Evolutionary conservation across 2,888 invertebrate species (phyloP), one percentile per base, ranked within the genome.

Genomic region (Anticlea derivata): DNA sequence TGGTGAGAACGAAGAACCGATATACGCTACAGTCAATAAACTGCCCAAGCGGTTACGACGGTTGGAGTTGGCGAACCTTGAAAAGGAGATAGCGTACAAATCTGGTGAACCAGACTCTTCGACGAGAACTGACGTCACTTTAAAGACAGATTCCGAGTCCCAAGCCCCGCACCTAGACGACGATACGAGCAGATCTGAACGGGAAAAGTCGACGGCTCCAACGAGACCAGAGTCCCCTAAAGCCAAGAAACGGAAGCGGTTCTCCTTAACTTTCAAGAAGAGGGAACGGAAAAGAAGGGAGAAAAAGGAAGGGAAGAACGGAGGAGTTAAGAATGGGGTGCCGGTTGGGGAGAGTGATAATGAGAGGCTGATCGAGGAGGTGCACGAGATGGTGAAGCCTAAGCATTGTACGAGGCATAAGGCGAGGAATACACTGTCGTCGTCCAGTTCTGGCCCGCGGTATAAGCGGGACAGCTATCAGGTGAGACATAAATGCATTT

Each of bases 391-490:
- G 30, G 65, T 57, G 29, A 87, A 87, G 65, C 80, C 71, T 49
- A 84, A 83, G 61, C 83, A 77, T 53, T 86, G 89, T 66, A 78
- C 70, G 45, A 69, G 86, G 35, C 86, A 88, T 34, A 73, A 75
- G 27, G 82, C 86, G 33, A 68, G 89, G 61, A 86, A 84, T 61
- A 86, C 87, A 5, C 55, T 85, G 74, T 85, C 89, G 1, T 86
- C 89, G 0, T 82, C 87, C 10, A 86, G 86, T 66, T 86, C 88
- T 53, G 86, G 89, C 78, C 87, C 89, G 83, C 86, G 90, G 27
- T 89, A 86, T 66, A 89, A 89, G 82, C 87, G 89, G 82, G 91
- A 91, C 67, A 91, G 91, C 63, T 91, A 91, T 70, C 91, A 91
- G 90, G 91, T 91, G 77, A 55, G 58, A 45, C 39, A 17, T n/a